phyloP scores from a whole-genome alignment of 2,113 vertebrate species.

The Aythya baeri region DNA sequence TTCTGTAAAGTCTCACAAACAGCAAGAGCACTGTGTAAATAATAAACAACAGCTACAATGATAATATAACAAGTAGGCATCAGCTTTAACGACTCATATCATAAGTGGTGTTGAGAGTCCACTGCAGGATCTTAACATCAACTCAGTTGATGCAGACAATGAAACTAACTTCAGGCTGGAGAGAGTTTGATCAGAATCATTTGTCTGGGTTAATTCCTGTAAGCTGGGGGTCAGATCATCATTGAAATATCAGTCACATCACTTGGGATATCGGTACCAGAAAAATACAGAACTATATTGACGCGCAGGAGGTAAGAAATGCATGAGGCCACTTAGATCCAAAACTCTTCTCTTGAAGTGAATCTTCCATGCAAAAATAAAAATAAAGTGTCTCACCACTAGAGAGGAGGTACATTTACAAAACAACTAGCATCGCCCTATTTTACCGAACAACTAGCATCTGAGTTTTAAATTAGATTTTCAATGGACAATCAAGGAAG shows the following conservation, averaged over 20 bases:
- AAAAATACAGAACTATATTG: background rate
- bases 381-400: background rate
- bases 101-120: background rate
- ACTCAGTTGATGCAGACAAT: background rate
- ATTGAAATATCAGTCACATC: background rate
- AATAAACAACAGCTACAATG: background rate
- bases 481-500: background rate
- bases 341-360: background rate
- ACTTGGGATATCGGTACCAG: background rate
- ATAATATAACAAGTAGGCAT: background rate
- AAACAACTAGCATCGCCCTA: background rate
- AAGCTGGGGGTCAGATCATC: background rate
- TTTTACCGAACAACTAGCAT: background rate
- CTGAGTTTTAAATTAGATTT: background rate
- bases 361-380: background rate
- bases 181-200: background rate
- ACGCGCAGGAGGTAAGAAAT: background rate
- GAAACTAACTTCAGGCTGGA: background rate
- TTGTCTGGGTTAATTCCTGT: background rate
- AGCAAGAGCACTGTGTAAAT: background rate
- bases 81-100: background rate
- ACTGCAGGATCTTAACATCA: background rate
- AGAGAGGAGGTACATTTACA: background rate
- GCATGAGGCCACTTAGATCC: background rate
- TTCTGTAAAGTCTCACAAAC: background rate